Evolutionary conservation across 2,888 invertebrate species (phyloP), one percentile per base, ranked within the genome.

Genomic region (Gymnoscelis rufifasciata): DNA sequence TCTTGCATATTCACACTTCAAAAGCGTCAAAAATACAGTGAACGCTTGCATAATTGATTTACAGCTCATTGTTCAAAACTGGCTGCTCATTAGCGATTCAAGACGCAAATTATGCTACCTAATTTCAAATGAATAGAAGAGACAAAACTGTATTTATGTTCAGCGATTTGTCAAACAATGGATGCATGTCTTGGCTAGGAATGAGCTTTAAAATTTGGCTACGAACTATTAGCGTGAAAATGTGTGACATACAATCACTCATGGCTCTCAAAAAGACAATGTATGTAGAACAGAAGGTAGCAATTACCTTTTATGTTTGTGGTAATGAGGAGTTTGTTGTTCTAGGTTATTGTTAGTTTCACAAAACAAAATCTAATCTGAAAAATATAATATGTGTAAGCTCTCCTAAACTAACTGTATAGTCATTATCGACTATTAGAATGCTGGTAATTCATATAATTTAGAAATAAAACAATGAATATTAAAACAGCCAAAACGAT

Each of bases 141-240:
- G 76, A 88, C 88, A 88, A 88, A 82, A 72, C 62, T 63, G 77
- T 88, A 88, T 88, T 88, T 88, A 88, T 88, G 88, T 83, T 83
- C 81, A 73, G 66, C 78, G 57, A 87, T 88, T 86, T 83, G 76
- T 87, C 82, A 82, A 68, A 88, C 87, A 88, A 88, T 77, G 81
- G 65, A 48, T 56, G 75, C 72, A 81, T 83, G 86, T 83, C 80
- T 79, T 81, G 82, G 79, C 62, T 74, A 68, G 64, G 78, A 80
- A 81, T 72, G 68, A 75, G 64, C 75, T 75, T 77, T 77, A 76
- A 80, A 81, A 83, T 76, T 83, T 63, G 68, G 71, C 71, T 78
- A 75, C 78, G 80, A 83, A 80, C 78, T 76, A 68, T 68, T 72
- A 74, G 45, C 49, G 28, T 69, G 71, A 60, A 59, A 23, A 35